phyloP scores from a whole-genome alignment of 2,113 vertebrate species.

The Electrona antarctica region DNA sequence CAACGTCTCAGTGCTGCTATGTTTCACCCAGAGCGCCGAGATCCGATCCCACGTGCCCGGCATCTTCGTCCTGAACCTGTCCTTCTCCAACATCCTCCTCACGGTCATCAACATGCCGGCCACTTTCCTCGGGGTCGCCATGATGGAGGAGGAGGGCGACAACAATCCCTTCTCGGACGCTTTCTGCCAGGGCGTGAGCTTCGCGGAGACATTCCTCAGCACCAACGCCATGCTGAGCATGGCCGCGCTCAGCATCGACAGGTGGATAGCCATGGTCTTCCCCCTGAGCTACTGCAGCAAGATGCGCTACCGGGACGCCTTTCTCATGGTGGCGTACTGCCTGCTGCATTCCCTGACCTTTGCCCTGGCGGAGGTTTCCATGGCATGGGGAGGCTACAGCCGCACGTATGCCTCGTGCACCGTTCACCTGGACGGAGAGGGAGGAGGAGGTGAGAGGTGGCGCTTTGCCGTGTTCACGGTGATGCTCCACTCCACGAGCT shows the following conservation, averaged over 20 bases:
- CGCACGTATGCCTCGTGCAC: conserved; percentile 81
- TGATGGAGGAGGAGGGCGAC: conserved; percentile 24
- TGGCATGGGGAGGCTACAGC: conserved; percentile 81
- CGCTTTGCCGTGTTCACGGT: conserved; percentile 79
- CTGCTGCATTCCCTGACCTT: conserved; percentile 82
- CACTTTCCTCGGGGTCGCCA: conserved; percentile 75
- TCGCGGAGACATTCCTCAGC: conserved; percentile 82
- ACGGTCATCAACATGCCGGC: conserved; percentile 80
- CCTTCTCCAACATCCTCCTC: conserved; percentile 83
- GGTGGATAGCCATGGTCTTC: conserved; percentile 84
- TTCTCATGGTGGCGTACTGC: conserved; percentile 78
- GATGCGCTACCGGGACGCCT: conserved; percentile 81
- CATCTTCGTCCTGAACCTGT: conserved; percentile 80
- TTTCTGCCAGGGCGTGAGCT: conserved; percentile 73
- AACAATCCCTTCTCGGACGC: conserved; percentile 73
- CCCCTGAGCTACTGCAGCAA: conserved; percentile 82
- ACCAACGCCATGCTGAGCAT: conserved; percentile 82
- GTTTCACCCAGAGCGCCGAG: conserved; percentile 80
- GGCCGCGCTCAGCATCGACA: conserved; percentile 84
- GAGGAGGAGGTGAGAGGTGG: conserved; percentile 55
- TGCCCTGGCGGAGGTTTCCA: conserved; percentile 72
- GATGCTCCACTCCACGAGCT: conserved; percentile 79
- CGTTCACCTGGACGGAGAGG: conserved; percentile 66
- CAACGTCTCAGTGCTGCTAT: conserved; percentile 81
- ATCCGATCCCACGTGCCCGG: conserved; percentile 80